phyloP scores from a whole-genome alignment of 2,113 vertebrate species.

The Proteles cristata region DNA sequence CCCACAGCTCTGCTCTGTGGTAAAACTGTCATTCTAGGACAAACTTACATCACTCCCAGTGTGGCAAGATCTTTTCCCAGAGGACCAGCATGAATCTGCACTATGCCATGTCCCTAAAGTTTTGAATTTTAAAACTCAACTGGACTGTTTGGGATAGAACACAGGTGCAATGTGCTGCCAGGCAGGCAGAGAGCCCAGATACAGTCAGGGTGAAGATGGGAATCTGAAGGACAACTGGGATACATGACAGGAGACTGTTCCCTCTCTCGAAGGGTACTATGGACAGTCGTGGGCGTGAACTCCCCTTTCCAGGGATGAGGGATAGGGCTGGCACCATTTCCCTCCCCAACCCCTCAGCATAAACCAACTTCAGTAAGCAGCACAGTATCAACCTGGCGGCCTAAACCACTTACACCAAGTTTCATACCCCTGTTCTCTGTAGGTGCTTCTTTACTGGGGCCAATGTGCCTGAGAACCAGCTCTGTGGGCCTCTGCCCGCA shows the following conservation, averaged over 20 bases:
- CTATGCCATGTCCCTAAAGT: neutral
- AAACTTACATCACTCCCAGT: neutral
- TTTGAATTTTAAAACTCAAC: neutral
- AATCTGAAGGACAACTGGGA: neutral
- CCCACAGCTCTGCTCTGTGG: neutral
- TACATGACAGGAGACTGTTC: neutral
- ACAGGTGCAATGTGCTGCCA: neutral
- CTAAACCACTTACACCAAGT: no score
- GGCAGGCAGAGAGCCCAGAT: neutral
- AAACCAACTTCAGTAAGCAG: no score
- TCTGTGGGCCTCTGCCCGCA: no score
- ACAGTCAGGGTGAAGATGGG: neutral
- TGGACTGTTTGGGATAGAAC: neutral
- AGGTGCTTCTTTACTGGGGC: no score
- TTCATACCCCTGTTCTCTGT: no score
- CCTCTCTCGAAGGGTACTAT: neutral
- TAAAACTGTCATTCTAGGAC: neutral
- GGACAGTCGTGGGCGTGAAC: neutral
- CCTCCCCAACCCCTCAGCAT: neutral
- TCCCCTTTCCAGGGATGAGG: neutral
- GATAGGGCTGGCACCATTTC: neutral
- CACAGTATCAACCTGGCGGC: no score
- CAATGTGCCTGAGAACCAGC: no score
- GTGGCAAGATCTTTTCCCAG: neutral
- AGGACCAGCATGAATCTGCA: neutral